These are phyloP conservation scores for Etia nguti DNA, from an alignment of 2,113 vertebrate species.

Conservation along the genomic window DNA sequence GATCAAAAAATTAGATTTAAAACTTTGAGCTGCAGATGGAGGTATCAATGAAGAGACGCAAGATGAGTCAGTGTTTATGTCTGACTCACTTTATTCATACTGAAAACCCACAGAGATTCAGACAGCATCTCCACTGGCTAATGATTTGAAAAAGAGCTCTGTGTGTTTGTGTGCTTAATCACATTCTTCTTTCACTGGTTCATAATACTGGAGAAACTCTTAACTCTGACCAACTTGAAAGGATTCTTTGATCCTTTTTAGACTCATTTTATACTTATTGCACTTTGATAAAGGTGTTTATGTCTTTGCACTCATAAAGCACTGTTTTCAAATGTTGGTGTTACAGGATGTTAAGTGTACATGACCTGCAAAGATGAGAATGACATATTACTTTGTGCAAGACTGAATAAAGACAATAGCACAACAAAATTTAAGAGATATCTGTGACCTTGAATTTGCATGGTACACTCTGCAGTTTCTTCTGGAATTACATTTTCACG, in stretches of 20 bases:
- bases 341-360: background rate
- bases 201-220: background rate
- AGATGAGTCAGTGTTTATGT: conserved; percentile 13
- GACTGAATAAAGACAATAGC: background rate
- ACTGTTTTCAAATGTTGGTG: background rate
- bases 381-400: background rate
- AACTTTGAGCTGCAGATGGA: background rate
- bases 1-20: background rate
- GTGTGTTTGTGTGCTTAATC: background rate
- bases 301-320: background rate
- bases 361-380: background rate
- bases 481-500: background rate
- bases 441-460: background rate
- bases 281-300: background rate
- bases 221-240: background rate
- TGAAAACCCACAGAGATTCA: background rate
- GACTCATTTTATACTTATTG: background rate
- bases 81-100: conserved; percentile 22
- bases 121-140: conserved; percentile 1
- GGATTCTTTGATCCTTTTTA: background rate
- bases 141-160: conserved; percentile 13
- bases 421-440: background rate
- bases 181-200: background rate
- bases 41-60: background rate
- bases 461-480: background rate